Conservation (phyloP, 2,888 invertebrate species). For the Polylopha cassiicola region DNA sequence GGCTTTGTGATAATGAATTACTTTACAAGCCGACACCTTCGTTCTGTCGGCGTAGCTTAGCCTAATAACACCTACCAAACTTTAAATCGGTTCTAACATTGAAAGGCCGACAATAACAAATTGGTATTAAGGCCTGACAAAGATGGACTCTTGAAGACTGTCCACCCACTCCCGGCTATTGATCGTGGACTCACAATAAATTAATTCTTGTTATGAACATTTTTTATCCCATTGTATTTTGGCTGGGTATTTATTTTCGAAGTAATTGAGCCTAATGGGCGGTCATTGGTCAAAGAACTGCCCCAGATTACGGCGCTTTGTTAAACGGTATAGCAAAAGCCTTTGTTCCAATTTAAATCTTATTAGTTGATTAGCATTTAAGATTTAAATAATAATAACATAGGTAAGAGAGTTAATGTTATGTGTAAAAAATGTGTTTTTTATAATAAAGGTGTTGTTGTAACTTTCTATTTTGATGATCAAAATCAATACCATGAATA, state of each 20-base stretch:
- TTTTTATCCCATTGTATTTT: constrained; percentile 68
- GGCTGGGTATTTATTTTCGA: constrained; percentile 64
- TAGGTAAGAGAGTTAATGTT: background rate
- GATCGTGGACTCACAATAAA: constrained; percentile 71
- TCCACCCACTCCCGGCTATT: constrained; percentile 75
- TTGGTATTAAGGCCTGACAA: constrained; percentile 75
- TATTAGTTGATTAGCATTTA: constrained; percentile 1
- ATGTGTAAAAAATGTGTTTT: constrained; percentile 2
- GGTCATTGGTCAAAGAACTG: constrained; percentile 69
- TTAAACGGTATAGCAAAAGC: too few relatives aligned
- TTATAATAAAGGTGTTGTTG: constrained; percentile 23
- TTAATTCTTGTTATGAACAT: constrained; percentile 75
- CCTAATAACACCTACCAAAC: constrained; percentile 60
- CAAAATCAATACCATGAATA: constrained; percentile 36
- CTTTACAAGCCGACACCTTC: constrained; percentile 30
- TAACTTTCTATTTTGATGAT: constrained; percentile 29
- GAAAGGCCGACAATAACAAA: constrained; percentile 74
- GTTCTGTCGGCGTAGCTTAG: constrained; percentile 46
- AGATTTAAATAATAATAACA: too few relatives aligned
- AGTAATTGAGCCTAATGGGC: constrained; percentile 59
- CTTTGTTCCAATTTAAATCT: constrained; percentile 4
- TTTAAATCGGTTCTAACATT: constrained; percentile 67
- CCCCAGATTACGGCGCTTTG: constrained; percentile 28
- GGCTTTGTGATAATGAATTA: constrained; percentile 14
- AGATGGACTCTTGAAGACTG: constrained; percentile 75